Conservation (phyloP, 2,113 vertebrate species). For the Delphinus delphis region DNA sequence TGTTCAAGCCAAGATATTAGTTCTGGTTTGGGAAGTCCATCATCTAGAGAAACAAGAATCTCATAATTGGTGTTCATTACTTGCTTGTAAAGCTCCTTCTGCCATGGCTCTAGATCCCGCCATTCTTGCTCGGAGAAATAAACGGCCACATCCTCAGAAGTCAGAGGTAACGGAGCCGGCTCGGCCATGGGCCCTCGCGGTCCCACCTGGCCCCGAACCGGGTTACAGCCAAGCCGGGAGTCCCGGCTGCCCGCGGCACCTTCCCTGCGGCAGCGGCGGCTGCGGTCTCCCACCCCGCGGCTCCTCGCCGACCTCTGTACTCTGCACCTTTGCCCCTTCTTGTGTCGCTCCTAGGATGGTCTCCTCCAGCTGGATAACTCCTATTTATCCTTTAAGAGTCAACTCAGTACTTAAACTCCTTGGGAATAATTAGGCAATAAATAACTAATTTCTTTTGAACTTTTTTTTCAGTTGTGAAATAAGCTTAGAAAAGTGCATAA, state of each 20-base stretch:
- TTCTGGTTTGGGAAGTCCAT: constrained; percentile 55
- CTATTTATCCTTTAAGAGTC: background rate
- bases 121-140: too few relatives aligned
- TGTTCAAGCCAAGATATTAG: constrained; percentile 68
- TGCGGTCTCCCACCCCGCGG: fast-evolving
- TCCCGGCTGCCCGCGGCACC: too few relatives aligned
- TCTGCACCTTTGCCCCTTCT: background rate
- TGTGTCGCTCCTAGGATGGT: background rate
- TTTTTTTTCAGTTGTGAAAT: background rate
- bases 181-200: too few relatives aligned
- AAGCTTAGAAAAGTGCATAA: background rate
- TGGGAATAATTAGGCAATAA: background rate
- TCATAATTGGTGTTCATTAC: too few relatives aligned
- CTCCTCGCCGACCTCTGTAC: too few relatives aligned
- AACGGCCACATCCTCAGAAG: too few relatives aligned
- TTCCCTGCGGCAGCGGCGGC: too few relatives aligned
- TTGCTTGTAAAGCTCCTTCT: too few relatives aligned
- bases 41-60: constrained; percentile 41
- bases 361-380: background rate
- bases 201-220: too few relatives aligned
- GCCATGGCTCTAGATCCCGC: too few relatives aligned
- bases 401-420: background rate
- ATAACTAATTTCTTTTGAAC: background rate
- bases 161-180: too few relatives aligned
- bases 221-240: too few relatives aligned